Evolutionary conservation across 53 echinoderm and acorn worm genomes (phyloP).

Genomic region (Echinarachnius parma): DNA sequence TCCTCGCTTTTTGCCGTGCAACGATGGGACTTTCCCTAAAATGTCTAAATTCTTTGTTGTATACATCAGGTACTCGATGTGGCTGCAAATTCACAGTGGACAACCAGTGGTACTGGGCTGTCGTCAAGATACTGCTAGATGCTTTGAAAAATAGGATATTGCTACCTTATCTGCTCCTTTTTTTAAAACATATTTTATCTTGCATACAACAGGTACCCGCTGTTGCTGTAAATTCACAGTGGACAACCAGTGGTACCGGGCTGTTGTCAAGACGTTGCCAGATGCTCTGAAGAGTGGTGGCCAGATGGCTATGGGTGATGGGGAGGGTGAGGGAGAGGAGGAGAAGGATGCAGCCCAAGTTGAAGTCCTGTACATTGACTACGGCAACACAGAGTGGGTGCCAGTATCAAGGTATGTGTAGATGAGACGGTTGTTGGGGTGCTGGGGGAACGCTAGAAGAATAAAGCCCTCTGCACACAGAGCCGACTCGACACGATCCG

Average conservation of each 20-base stretch:
- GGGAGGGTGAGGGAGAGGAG: constrained; percentile 42
- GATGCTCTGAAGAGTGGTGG: constrained; percentile 40
- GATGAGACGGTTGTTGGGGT: no score
- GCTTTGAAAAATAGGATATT: constrained; percentile 17
- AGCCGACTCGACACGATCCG: no score
- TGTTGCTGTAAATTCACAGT: constrained; percentile 69
- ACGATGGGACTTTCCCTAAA: no score
- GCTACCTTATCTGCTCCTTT: no score
- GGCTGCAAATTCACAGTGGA: constrained; percentile 75
- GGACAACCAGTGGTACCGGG: constrained; percentile 87
- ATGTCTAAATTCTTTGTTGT: not conserved
- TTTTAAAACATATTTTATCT: no score
- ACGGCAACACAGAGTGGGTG: constrained; percentile 89
- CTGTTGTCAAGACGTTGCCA: constrained; percentile 58
- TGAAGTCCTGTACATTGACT: constrained; percentile 90
- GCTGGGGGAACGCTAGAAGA: no score
- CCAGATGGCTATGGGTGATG: constrained; percentile 3
- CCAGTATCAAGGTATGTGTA: constrained; percentile 77
- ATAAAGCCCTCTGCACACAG: no score
- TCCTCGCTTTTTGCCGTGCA: no score
- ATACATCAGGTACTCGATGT: constrained; percentile 48
- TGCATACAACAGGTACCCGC: constrained; percentile 40
- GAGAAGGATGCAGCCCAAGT: constrained; percentile 56
- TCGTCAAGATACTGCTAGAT: constrained; percentile 60
- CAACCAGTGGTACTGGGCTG: constrained; percentile 78